Evolutionary conservation across 2,888 invertebrate species (phyloP).

Genomic region (Clusia tigrina): DNA sequence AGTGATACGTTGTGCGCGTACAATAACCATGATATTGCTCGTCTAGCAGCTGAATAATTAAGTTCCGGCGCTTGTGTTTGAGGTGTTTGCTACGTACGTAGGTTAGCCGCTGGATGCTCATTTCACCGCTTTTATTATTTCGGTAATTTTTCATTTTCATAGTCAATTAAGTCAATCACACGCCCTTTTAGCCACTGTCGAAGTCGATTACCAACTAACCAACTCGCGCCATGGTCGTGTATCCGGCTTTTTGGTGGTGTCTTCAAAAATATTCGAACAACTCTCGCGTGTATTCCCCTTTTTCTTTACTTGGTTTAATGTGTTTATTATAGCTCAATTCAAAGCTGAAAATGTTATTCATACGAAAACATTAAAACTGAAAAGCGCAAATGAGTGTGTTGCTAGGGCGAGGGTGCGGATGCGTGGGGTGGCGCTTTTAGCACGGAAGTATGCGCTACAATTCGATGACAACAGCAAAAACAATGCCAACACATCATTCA

Average conservation of each 20-base stretch:
- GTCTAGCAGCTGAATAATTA: neutral
- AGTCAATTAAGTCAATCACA: constrained; percentile 65
- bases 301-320: constrained; percentile 5
- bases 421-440: too few species aligned
- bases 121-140: constrained; percentile 39
- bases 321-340: constrained; percentile 53
- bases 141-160: constrained; percentile 63
- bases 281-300: neutral
- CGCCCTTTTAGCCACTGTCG: constrained; percentile 61
- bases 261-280: constrained; percentile 11
- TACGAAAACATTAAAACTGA: constrained; percentile 30
- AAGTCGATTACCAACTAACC: constrained; percentile 19
- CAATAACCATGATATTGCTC: neutral
- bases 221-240: neutral
- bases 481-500: constrained; percentile 17
- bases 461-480: constrained; percentile 17
- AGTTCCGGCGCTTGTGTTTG: neutral
- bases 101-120: constrained; percentile 41
- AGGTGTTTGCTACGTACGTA: neutral
- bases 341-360: constrained; percentile 43
- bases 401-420: neutral
- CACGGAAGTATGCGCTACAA: constrained; percentile 19
- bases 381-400: constrained; percentile 28
- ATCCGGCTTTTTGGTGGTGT: constrained; percentile 34
- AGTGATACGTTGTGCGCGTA: neutral